These are phyloP conservation scores for Pterostichus niger DNA, from an alignment of 2,888 invertebrate genomes.

Conservation along the genomic window DNA sequence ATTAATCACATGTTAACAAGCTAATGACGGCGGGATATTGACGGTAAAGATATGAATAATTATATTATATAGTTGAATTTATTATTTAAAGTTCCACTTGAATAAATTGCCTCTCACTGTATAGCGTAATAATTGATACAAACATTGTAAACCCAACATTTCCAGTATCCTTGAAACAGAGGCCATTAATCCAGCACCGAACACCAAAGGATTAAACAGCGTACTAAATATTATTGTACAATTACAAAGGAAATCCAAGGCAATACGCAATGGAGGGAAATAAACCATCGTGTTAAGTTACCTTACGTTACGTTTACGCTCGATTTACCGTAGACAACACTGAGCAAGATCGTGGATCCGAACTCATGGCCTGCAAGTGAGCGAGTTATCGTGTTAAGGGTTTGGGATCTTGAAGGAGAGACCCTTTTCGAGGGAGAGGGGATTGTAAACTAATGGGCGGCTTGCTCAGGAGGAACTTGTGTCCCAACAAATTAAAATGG, in stretches of 20 bases:
- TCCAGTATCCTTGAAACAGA: neutral
- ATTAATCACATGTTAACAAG: too few relatives aligned
- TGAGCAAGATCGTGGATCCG: neutral
- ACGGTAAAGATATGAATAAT: too few relatives aligned
- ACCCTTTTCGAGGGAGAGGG: neutral
- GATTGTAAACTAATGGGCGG: constrained; percentile 58
- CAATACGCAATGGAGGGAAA: constrained; percentile 16
- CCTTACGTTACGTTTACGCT: constrained; percentile 25
- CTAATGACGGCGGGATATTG: too few relatives aligned
- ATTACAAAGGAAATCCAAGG: constrained; percentile 31
- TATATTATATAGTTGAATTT: too few relatives aligned
- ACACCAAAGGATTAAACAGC: constrained; percentile 29
- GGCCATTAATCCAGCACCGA: constrained; percentile 1
- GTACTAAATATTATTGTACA: constrained; percentile 47
- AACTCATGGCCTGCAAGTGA: neutral
- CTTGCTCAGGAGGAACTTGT: constrained; percentile 10
- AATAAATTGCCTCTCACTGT: neutral
- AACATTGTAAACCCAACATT: neutral
- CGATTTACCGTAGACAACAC: constrained; percentile 40
- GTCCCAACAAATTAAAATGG: constrained; percentile 63
- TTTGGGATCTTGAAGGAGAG: constrained; percentile 7
- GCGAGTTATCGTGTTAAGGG: constrained; percentile 18
- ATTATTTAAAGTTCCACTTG: neutral
- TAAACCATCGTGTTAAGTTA: constrained; percentile 34
- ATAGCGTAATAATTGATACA: constrained; percentile 1